phyloP scores from a whole-genome alignment of 2,888 invertebrate species.

The Mythimna lalbum region DNA sequence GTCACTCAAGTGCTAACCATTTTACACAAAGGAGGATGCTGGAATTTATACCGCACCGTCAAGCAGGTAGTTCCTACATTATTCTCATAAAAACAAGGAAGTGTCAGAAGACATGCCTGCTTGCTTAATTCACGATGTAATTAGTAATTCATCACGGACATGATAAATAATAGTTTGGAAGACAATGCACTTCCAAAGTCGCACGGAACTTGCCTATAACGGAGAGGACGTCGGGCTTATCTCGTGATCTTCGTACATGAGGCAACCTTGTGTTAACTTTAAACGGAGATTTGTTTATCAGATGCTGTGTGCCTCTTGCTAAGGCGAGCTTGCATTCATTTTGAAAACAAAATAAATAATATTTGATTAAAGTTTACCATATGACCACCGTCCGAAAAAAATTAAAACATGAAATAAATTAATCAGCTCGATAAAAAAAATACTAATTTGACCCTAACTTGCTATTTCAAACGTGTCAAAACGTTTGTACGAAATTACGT shows the following conservation, averaged over 20 bases:
- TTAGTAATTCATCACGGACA: slow-evolving; percentile 45
- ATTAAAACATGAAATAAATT: too few species aligned
- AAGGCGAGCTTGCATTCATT: too few species aligned
- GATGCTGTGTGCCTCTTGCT: neutral
- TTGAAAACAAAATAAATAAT: too few species aligned
- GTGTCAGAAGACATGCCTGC: neutral
- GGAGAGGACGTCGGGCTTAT: slow-evolving; percentile 38
- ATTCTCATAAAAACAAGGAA: slow-evolving; percentile 31
- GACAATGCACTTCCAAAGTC: slow-evolving; percentile 61
- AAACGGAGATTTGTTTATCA: slow-evolving; percentile 19
- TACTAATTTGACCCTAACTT: too few species aligned
- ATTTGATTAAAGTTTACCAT: too few species aligned
- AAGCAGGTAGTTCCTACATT: neutral
- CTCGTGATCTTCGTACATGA: slow-evolving; percentile 31
- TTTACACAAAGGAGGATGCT: too few species aligned
- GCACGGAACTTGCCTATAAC: slow-evolving; percentile 54
- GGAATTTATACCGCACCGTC: too few species aligned
- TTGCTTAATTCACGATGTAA: slow-evolving; percentile 23
- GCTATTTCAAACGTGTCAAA: too few species aligned
- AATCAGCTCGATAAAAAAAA: too few species aligned
- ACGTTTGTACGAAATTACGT: too few species aligned
- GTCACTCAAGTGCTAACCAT: neutral
- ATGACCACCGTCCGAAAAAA: too few species aligned
- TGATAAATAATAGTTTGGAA: slow-evolving; percentile 29
- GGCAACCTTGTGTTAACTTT: slow-evolving; percentile 40